Evolutionary conservation across 2,888 invertebrate species (phyloP).

Genomic region (Sympetrum striolatum): DNA sequence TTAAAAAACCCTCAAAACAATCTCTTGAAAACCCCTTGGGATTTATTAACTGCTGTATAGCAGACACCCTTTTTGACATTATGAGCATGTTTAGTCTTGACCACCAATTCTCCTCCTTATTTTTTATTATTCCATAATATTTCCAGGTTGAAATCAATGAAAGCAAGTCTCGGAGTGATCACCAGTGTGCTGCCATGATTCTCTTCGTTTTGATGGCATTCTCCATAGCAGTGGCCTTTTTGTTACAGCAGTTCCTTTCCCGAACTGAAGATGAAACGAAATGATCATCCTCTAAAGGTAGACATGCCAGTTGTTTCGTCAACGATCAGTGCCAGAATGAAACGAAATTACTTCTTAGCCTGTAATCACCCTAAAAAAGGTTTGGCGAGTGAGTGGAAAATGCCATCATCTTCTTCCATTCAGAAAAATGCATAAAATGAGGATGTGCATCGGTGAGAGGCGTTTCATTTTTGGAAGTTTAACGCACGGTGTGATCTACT

Average conservation of each 20-base stretch:
- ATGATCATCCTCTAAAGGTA: slow-evolving; percentile 35
- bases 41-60: too few species aligned
- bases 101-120: too few species aligned
- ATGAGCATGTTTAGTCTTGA: too few species aligned
- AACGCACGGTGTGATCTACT: slow-evolving; percentile 26
- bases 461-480: slow-evolving; percentile 15
- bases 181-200: slow-evolving; percentile 70
- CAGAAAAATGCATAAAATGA: background rate
- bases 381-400: background rate
- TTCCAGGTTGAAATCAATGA: slow-evolving; percentile 49
- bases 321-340: slow-evolving; percentile 10
- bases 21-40: too few species aligned
- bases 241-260: slow-evolving; percentile 64
- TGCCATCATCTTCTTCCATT: slow-evolving; percentile 18
- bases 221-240: slow-evolving; percentile 68
- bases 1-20: too few species aligned
- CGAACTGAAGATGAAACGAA: slow-evolving; percentile 48
- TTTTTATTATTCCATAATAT: too few species aligned
- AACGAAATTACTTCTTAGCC: slow-evolving; percentile 16
- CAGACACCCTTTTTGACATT: too few species aligned
- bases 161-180: slow-evolving; percentile 62
- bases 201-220: slow-evolving; percentile 67
- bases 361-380: background rate
- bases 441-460: background rate
- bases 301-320: slow-evolving; percentile 4